Percentiles rank a stretch among this genome's conserved stretches.
Evolutionary conservation across 2,888 invertebrate genomes (phyloP).

Genomic region (Lacanobia oleracea): DNA sequence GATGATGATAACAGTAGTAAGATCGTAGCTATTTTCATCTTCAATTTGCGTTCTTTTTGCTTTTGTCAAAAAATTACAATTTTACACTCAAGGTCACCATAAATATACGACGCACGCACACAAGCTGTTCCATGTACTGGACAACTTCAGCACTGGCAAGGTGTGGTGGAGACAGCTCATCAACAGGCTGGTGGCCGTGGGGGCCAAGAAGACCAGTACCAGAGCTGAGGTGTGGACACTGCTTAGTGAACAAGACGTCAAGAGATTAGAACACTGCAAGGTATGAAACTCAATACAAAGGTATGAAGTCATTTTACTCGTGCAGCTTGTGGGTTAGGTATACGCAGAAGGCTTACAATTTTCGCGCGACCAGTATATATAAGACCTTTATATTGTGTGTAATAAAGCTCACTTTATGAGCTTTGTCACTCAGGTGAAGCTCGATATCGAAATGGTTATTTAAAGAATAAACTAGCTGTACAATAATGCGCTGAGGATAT

Average conservation of each 20-base stretch:
- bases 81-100: constrained; percentile 75
- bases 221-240: constrained; percentile 77
- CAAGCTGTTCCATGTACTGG: constrained; percentile 81
- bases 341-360: too few species aligned
- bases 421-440: too few species aligned
- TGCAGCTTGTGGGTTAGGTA: too few species aligned
- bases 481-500: too few species aligned
- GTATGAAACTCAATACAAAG: constrained; percentile 70
- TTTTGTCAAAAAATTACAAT: not conserved
- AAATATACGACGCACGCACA: constrained; percentile 82
- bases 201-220: constrained; percentile 78
- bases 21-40: too few species aligned
- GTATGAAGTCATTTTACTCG: too few species aligned
- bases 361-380: too few species aligned
- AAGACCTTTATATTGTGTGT: too few species aligned
- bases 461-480: too few species aligned
- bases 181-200: constrained; percentile 76
- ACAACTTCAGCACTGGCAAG: constrained; percentile 79
- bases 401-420: too few species aligned
- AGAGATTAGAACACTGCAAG: constrained; percentile 81
- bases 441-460: too few species aligned
- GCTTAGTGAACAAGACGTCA: constrained; percentile 62
- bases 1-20: too few species aligned
- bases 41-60: not conserved
- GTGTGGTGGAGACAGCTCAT: constrained; percentile 86